phyloP scores from a whole-genome alignment of 1,140 invertebrate species.

The Philopotamus ludificatus region DNA sequence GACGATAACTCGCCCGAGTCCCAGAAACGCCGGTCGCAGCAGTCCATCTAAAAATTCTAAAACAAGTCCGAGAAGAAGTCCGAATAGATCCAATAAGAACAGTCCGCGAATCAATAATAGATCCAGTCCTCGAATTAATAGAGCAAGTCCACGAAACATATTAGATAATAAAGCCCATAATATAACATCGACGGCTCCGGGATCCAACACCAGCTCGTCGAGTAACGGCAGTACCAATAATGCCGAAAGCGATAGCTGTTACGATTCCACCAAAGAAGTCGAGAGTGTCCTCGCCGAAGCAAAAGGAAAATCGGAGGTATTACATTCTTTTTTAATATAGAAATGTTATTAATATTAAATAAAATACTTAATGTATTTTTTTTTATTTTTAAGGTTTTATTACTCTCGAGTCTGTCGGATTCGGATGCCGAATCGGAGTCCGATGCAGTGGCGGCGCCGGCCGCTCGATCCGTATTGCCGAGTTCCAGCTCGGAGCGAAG shows the following conservation, averaged over 20 bases:
- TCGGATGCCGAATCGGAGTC: conserved; percentile 21
- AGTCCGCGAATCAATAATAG: conserved; percentile 16
- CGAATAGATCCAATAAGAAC: neutral
- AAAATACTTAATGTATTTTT: neutral
- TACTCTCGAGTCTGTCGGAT: conserved; percentile 32
- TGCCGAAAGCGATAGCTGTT: conserved; percentile 48
- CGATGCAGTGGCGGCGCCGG: neutral
- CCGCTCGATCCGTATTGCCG: neutral
- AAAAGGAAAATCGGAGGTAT: conserved; percentile 46
- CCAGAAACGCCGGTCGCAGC: conserved; percentile 1
- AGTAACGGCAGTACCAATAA: conserved; percentile 23
- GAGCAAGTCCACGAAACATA: conserved; percentile 12
- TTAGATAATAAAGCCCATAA: neutral
- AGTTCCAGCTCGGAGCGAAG: conserved; percentile 21
- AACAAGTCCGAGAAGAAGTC: conserved; percentile 21
- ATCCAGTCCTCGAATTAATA: conserved; percentile 23
- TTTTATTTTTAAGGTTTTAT: conserved; percentile 20
- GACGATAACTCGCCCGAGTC: neutral
- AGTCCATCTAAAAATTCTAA: conserved; percentile 11
- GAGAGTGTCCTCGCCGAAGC: conserved; percentile 53
- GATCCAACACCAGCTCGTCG: conserved; percentile 23
- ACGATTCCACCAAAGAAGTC: conserved; percentile 51
- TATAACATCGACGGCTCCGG: conserved; percentile 29
- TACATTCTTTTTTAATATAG: neutral
- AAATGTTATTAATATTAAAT: neutral